Evolutionary conservation across 1,140 invertebrate genomes (phyloP).

Genomic region (Oedothorax gibbosus): DNA sequence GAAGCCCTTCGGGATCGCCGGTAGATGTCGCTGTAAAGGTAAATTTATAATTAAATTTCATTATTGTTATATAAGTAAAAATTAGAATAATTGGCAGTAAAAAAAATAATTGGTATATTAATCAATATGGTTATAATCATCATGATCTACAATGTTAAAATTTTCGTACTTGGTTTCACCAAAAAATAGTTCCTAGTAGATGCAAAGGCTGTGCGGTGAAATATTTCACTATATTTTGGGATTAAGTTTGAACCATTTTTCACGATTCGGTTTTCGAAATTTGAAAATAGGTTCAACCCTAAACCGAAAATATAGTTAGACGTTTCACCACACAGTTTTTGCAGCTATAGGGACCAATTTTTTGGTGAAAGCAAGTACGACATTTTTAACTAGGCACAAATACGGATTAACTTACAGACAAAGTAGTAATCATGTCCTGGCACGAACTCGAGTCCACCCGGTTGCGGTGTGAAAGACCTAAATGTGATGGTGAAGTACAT

Average conservation of each 20-base stretch:
- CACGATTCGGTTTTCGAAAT: no score
- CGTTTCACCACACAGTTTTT: no score
- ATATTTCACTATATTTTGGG: no score
- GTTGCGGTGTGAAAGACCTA: constrained; percentile 94
- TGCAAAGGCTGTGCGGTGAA: no score
- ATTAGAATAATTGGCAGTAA: constrained; percentile 8
- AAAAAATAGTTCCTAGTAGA: no score
- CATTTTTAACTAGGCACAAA: neutral
- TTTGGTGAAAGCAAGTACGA: no score
- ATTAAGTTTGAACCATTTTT: no score
- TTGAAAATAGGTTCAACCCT: no score
- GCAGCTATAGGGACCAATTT: no score
- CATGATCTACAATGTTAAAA: neutral
- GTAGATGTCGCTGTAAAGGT: constrained; percentile 81
- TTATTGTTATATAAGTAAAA: constrained; percentile 12
- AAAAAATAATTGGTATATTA: neutral
- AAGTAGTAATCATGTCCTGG: constrained; percentile 97
- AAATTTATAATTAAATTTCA: neutral
- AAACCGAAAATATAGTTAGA: no score
- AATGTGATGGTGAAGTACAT: constrained; percentile 98
- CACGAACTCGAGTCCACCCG: constrained; percentile 91
- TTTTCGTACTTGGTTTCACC: no score
- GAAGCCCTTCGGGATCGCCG: constrained; percentile 81
- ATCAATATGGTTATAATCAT: neutral
- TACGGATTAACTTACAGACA: constrained; percentile 79